Base-by-base conservation (phyloP, 2,888 invertebrate genomes). In the Corythucha ciliata region DNA sequence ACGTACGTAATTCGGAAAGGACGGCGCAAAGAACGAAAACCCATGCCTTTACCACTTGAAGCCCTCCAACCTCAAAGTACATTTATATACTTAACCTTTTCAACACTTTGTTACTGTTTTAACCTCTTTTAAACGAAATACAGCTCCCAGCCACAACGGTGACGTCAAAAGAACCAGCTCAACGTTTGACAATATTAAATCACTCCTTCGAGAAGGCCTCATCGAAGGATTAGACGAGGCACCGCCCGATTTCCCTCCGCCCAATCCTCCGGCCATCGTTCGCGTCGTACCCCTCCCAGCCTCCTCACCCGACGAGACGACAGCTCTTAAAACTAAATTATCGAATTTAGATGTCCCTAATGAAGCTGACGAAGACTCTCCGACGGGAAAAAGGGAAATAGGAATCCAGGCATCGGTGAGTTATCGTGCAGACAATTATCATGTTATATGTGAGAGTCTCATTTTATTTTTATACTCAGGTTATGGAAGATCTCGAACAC, bases 1-100 rank as follows among this genome's bases (percentile, higher is more conserved):
- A 88, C 87, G n/a, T 88, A 87, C 64, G 79, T 87, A 32, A 83
- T 88, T 55, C 73, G 87, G 37, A 78, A 81, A 57, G 83, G 83
- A 42, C 78, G 81, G 63, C 75, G 67, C 49, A 68, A 74, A 60
- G 80, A 80, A 59, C 71, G 83, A 41, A 80, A 80, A 65, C 75
- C 79, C 47, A 67, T 83, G 59, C 77, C 53, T 1, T 44, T 52
- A 3, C 42, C 48, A 3, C 37, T 44, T 16, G 51, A 57, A 50
- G 53, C 53, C 33, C 40, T 48, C 37, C 27, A 51, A 37, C 20
- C 48, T 32, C 37, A 47, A 37, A 24, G 37, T 48, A 10, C 32
- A 50, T n/a, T n/a, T 8, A 8, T 29, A 29, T 8, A n/a, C 29
- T n/a, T 29, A 29, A n/a, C 10, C 36, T 36, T 18, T 7, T 36